A percentile compares a stretch with the other conserved stretches of the same genome.
These are phyloP conservation scores for Phalloptychus januarius DNA, from an alignment of 2,797 vertebrate genomes.

Conservation along the genomic window DNA sequence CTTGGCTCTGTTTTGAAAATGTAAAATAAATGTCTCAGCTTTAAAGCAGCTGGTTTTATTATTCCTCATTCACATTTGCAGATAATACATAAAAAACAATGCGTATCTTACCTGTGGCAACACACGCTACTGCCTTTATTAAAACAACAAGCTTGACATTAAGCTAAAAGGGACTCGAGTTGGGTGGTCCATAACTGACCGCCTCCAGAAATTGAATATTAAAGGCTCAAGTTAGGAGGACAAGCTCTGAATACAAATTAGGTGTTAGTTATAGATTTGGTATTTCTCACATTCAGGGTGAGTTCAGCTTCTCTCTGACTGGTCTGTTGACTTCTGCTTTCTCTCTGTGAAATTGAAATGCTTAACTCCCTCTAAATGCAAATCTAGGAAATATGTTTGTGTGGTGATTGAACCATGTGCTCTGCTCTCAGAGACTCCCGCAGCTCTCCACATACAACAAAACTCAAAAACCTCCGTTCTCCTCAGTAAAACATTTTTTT, in stretches of 20 bases:
- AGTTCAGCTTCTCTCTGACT: conserved; percentile 7
- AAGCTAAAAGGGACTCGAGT: conserved; percentile 15
- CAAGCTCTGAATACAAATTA: conserved; percentile 45
- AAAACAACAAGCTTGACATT: conserved; percentile 55
- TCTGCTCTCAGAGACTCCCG: conserved; percentile 15
- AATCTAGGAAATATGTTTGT: conserved; percentile 24
- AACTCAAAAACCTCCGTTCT: not conserved
- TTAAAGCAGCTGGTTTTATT: not conserved
- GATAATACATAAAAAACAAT: conserved; percentile 41
- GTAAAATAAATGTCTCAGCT: not conserved
- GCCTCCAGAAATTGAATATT: conserved; percentile 25
- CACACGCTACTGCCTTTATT: conserved; percentile 37
- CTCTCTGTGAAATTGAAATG: conserved; percentile 26
- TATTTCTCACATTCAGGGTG: not conserved
- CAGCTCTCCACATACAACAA: not conserved
- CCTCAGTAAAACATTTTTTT: not conserved
- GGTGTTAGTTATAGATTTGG: conserved; percentile 21
- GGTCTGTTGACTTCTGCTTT: not conserved
- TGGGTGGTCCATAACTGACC: not conserved
- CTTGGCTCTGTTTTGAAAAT: not conserved
- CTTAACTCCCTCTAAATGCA: conserved; percentile 13
- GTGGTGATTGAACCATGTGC: conserved; percentile 36
- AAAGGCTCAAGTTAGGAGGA: conserved; percentile 16
- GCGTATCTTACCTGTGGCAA: conserved; percentile 40
- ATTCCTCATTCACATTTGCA: not conserved